Percentiles rank a stretch among this genome's conserved stretches.
Evolutionary conservation across 2,113 vertebrate genomes (phyloP).

Genomic region (Dromiciops gliroides): DNA sequence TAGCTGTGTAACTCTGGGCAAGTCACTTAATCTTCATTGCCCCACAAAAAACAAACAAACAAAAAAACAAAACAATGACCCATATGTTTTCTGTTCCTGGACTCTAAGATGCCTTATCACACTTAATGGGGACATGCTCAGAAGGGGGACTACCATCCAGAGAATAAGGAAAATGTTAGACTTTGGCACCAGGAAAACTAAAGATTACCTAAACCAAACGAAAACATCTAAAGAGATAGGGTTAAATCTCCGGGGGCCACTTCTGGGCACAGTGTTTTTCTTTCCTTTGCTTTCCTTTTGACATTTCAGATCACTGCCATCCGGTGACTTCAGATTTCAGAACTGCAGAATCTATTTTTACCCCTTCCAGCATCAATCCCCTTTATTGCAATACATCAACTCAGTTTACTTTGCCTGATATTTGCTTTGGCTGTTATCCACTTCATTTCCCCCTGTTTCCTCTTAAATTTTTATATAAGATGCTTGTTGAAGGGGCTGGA

Average conservation of each 20-base stretch:
- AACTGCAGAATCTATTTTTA: background rate
- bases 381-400: background rate
- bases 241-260: conserved; percentile 4
- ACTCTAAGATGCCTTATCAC: background rate
- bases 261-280: background rate
- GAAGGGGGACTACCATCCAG: background rate
- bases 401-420: conserved; percentile 58
- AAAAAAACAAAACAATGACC: too few relatives aligned
- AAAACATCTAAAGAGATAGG: background rate
- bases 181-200: background rate
- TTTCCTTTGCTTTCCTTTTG: conserved; percentile 15
- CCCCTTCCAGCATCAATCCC: background rate
- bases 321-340: background rate
- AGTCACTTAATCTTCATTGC: too few relatives aligned
- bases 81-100: too few relatives aligned
- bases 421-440: conserved; percentile 55
- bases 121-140: background rate
- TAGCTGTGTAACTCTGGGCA: too few relatives aligned
- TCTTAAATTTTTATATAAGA: conserved; percentile 16
- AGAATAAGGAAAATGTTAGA: conserved; percentile 9
- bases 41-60: too few relatives aligned
- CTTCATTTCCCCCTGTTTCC: conserved; percentile 45
- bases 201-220: background rate
- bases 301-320: background rate
- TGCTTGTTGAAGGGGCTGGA: conserved; percentile 22